Conservation (phyloP, 2,888 invertebrate species). For the Thalpophila matura region DNA sequence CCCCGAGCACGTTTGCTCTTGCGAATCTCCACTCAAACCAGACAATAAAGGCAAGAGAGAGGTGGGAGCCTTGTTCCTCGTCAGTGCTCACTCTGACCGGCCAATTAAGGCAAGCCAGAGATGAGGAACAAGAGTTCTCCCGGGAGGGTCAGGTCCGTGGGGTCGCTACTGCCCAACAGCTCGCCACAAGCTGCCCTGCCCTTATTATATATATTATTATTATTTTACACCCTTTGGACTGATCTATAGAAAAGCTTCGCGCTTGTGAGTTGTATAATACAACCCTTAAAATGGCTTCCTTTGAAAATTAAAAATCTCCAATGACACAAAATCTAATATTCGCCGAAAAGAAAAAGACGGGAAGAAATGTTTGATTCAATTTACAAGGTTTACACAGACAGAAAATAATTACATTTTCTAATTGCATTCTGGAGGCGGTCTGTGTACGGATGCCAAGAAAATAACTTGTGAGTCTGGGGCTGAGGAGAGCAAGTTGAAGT, state of each 20-base stretch:
- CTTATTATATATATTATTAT: too few relatives aligned
- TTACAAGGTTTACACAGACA: slow-evolving; percentile 32
- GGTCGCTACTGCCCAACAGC: too few relatives aligned
- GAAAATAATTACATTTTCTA: slow-evolving; percentile 48
- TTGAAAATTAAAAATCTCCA: background rate
- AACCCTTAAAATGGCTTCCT: background rate
- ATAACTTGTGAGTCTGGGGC: background rate
- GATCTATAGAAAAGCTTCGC: background rate
- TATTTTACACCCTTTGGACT: too few relatives aligned
- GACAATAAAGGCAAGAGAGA: too few relatives aligned
- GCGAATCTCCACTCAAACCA: too few relatives aligned
- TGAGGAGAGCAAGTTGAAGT: slow-evolving; percentile 8
- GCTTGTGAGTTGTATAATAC: background rate
- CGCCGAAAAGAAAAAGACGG: background rate
- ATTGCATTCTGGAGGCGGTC: slow-evolving; percentile 40
- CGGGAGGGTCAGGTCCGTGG: too few relatives aligned
- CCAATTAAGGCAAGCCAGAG: too few relatives aligned
- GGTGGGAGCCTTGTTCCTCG: too few relatives aligned
- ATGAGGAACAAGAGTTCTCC: too few relatives aligned
- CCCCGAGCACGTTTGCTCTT: too few relatives aligned
- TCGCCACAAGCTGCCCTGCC: too few relatives aligned
- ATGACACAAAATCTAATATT: slow-evolving; percentile 11
- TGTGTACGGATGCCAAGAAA: slow-evolving; percentile 29
- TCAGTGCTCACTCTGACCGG: too few relatives aligned
- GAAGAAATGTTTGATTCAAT: slow-evolving; percentile 25